Conservation (phyloP, 2,797 vertebrate species). For the Toxotes lorentzi region DNA sequence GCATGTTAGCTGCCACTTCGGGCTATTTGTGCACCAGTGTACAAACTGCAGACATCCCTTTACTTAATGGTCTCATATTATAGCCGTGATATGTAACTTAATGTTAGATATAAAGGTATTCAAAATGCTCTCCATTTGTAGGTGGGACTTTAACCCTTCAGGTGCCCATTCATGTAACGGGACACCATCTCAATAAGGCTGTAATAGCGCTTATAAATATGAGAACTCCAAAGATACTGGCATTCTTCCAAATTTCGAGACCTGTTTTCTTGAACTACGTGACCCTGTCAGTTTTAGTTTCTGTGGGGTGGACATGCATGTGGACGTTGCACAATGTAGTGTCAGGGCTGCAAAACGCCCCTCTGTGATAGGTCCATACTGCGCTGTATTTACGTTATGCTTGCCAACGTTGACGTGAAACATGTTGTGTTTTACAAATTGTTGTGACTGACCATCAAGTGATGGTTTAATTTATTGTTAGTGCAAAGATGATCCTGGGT, state of each 20-base stretch:
- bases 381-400: neutral
- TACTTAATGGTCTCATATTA: neutral
- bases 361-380: neutral
- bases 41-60: neutral
- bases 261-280: neutral
- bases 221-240: accelerated
- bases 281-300: neutral
- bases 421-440: neutral
- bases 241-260: neutral
- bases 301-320: slow-evolving; percentile 1
- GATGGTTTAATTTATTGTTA: neutral
- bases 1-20: slow-evolving; percentile 21
- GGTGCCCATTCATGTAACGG: no score
- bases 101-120: neutral
- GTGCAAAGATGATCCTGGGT: neutral
- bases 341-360: neutral
- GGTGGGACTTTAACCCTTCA: neutral
- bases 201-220: no score
- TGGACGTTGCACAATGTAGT: slow-evolving; percentile 28
- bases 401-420: neutral
- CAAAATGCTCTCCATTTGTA: neutral
- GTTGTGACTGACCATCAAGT: neutral
- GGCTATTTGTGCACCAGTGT: neutral
- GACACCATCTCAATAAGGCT: neutral
- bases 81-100: accelerated